Base-by-base conservation (phyloP, 1,140 invertebrate species). In the Harpegnathos saltator region DNA sequence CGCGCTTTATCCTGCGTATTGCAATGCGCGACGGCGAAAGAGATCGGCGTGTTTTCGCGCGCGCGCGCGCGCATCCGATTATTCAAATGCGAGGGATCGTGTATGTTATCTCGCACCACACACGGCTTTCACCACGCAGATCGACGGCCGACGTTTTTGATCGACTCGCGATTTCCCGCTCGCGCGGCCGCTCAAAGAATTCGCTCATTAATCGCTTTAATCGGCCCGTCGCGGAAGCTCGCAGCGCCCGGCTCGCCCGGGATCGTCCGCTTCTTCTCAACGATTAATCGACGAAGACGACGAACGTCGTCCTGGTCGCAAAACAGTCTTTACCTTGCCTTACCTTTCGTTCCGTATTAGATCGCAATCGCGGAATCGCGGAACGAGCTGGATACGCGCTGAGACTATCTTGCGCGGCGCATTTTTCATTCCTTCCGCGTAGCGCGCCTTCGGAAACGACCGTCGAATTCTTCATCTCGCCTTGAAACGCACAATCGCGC, bases 201-300 rank as follows among this genome's bases (percentile, higher is more conserved):
- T 48, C 85, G 83, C 83, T 86, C 75, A 26, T 86, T 86, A 86
- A 85, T 82, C 58, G 69, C 68, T 86, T 86, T 86, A 86, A 86
- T 86, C 85, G 66, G 75, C 44, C 71, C 22, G 66, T 82, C 84
- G 54, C 85, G 85, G 85, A 86, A 86, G 85, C 61, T 44, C 58
- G 58, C 17, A 69, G 56, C 24, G n/a, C n/a, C n/a, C 83, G 83
- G 82, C 66, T 72, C 56, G 85, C 73, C n/a, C 85, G 48, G 33
- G 77, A 61, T 48, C 33, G 54, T 17, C 50, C 58, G 48, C 44
- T 24, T 81, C 50, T 77, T 85, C 75, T 82, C 84, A 63, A 75
- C 63, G 52, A 81, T 75, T 59, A 50, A 69, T n/a, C n/a, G n/a
- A n/a, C n/a, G n/a, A n/a, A n/a, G 50, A 44, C 38, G 38, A 44